Base-by-base conservation (phyloP, 2,888 invertebrate genomes). In the Hirtodrosophila confusa region DNA sequence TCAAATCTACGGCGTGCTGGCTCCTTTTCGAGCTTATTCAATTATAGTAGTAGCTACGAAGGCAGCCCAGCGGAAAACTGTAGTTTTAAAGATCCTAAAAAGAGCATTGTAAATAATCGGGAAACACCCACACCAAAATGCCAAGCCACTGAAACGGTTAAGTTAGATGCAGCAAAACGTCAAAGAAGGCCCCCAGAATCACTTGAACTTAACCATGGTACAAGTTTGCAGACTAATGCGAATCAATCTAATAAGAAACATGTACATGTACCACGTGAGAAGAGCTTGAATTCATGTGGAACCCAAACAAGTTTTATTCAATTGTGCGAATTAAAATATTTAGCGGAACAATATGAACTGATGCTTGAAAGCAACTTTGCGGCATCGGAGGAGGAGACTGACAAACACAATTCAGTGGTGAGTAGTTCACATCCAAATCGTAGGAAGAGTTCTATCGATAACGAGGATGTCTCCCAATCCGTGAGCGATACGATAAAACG, bases 401-500 rank as follows among this genome's bases (percentile, higher is more conserved):
- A 87, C 36, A 86, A 82, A 51, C 70, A 41, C n/a, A 31, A 31
- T 31, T 29, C 36, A 6, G 47, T 2, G 2, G 1, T 33, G 2
- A 11, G 17, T 8, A n/a, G 23, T 3, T 17, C 7, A 50, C 39
- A 7, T 10, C 24, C 47, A 8, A 55, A 49, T 31, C 92, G 95
- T 6, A 93, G 96, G 44, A 94, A 95, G 80, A 95, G 95, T 79
- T 96, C 96, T 89, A 95, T 96, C 10, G 96, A 96, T 88, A 95
- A 96, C 89, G 96, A 96, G 85, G 96, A 96, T 87, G 94, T 96
- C 0, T 96, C 96, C 0, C 96, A 96, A 68, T 97, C 96, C 0
- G 97, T 97, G 27, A 95, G 96, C 88, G 96, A 97, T 88, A 97
- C 96, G 0, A 96, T 97, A 66, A 97, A 97, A 90, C 93, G 97